A percentile compares a stretch with the other conserved stretches of the same genome.
Evolutionary conservation across 2,888 invertebrate species (phyloP).

Genomic region (Epinotia bilunana): DNA sequence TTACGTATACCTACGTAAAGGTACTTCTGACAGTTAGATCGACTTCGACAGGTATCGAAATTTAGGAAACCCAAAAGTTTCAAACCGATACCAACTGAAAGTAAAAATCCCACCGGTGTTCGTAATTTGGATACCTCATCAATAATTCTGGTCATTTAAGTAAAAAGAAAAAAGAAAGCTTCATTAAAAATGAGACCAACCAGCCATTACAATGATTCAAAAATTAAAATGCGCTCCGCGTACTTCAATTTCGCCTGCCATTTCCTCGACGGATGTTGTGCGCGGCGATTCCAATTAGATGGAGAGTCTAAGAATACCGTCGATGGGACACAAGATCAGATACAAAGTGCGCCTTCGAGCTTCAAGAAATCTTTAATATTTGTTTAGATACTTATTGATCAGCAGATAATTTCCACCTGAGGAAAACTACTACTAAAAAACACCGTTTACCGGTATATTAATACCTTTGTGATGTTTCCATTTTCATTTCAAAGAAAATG

Average conservation of each 20-base stretch:
- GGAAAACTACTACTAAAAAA: neutral
- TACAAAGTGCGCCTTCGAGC: neutral
- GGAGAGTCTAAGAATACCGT: slow-evolving; percentile 54
- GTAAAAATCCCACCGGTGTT: neutral
- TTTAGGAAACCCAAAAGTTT: neutral
- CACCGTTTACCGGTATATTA: neutral
- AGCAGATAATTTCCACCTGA: neutral
- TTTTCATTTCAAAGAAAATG: slow-evolving; percentile 15
- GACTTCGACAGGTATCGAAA: neutral
- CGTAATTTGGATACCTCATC: slow-evolving; percentile 29
- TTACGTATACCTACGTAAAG: too few relatives aligned
- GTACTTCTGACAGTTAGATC: neutral
- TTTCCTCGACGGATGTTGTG: slow-evolving; percentile 59
- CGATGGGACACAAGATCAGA: neutral
- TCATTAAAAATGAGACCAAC: slow-evolving; percentile 19
- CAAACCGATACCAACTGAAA: neutral
- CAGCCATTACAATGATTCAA: slow-evolving; percentile 49
- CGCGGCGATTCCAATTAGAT: slow-evolving; percentile 66
- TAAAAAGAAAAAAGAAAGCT: slow-evolving; percentile 7
- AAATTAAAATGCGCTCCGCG: slow-evolving; percentile 67
- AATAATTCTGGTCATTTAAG: neutral
- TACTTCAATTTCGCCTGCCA: slow-evolving; percentile 59
- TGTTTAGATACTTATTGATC: neutral
- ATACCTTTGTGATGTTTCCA: neutral
- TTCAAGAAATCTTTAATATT: slow-evolving; percentile 6